A percentile compares a stretch with the other conserved stretches of the same genome.
Evolutionary conservation across 2,888 invertebrate genomes (phyloP).

Genomic region (Nomada fabriciana): DNA sequence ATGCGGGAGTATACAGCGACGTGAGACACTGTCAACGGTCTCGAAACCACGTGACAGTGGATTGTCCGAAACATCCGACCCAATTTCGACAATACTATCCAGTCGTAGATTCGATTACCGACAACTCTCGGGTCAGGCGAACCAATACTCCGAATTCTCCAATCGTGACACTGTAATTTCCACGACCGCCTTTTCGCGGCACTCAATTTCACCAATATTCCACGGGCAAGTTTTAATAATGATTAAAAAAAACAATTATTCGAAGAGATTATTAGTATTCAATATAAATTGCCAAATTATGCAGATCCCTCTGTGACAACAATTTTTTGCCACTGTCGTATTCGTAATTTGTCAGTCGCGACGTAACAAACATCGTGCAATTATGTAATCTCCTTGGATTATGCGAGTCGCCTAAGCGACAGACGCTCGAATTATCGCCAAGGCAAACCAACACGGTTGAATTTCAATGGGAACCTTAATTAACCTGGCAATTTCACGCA

Average conservation of each 20-base stretch:
- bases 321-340: neutral
- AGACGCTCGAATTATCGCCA: constrained; percentile 22
- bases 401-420: constrained; percentile 25
- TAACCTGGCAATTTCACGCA: constrained; percentile 71
- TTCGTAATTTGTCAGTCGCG: neutral
- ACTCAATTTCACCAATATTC: neutral
- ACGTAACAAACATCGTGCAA: neutral
- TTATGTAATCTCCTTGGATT: constrained; percentile 24
- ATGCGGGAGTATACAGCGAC: neutral
- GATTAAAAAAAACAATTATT: too few species aligned
- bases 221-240: neutral
- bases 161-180: neutral
- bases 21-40: neutral
- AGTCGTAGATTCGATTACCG: neutral
- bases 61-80: neutral
- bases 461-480: constrained; percentile 73
- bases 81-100: constrained; percentile 17
- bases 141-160: neutral
- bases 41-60: neutral
- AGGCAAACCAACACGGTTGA: constrained; percentile 49
- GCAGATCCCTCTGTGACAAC: neutral
- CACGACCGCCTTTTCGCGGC: neutral
- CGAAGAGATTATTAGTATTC: too few species aligned
- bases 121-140: neutral
- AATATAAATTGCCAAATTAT: neutral